These are phyloP conservation scores for Gryon sp. DNA, from an alignment of 1,140 invertebrate genomes.

Conservation along the genomic window DNA sequence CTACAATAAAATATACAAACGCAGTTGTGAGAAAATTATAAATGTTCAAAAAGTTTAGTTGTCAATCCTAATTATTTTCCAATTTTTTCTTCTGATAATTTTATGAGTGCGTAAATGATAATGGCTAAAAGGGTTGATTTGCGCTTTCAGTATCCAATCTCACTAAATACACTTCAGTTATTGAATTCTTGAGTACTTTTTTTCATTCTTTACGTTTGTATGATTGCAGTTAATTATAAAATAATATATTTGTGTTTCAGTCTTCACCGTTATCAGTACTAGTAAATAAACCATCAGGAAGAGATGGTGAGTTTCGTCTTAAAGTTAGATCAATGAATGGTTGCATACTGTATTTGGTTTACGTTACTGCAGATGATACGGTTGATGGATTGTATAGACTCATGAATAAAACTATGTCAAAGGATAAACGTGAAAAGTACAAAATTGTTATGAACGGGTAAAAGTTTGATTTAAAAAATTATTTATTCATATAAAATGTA, in stretches of 20 bases:
- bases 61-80: too few species aligned
- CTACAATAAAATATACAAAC: too few species aligned
- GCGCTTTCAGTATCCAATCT: too few species aligned
- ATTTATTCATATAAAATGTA: neutral
- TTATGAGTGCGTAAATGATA: too few species aligned
- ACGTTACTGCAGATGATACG: slow-evolving; percentile 70
- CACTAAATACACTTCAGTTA: too few species aligned
- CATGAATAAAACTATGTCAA: slow-evolving; percentile 67
- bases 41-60: too few species aligned
- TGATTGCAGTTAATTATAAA: too few species aligned
- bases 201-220: too few species aligned
- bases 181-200: too few species aligned
- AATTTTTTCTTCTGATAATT: too few species aligned
- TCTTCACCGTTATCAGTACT: slow-evolving; percentile 67
- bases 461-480: slow-evolving; percentile 13
- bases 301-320: slow-evolving; percentile 68
- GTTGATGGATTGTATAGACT: slow-evolving; percentile 70
- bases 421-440: slow-evolving; percentile 59
- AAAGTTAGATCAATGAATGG: slow-evolving; percentile 75
- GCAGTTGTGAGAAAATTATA: too few species aligned
- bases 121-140: too few species aligned
- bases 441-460: slow-evolving; percentile 74
- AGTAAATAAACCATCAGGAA: slow-evolving; percentile 69
- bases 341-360: slow-evolving; percentile 70
- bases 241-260: slow-evolving; percentile 47